Conservation (phyloP, 2,113 vertebrate genomes). For the Elephas maximus region DNA sequence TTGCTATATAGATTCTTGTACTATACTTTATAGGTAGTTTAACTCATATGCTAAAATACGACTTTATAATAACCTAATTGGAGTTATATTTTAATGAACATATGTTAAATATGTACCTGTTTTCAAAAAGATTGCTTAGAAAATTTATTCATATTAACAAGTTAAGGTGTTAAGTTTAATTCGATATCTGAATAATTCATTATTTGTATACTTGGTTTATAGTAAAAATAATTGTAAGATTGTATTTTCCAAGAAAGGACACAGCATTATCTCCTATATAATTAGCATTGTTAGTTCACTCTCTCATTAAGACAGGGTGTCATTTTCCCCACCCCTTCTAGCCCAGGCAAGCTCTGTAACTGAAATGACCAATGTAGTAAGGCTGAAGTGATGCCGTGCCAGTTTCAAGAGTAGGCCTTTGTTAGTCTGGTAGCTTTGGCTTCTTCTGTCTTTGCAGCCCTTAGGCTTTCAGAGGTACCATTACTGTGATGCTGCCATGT, state of each 20-base stretch:
- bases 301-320: background rate
- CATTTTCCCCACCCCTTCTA: background rate
- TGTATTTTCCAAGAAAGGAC: no score
- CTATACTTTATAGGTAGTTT: background rate
- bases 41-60: slow-evolving; percentile 26
- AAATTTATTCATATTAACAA: background rate
- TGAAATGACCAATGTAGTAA: background rate
- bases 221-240: no score
- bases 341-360: background rate
- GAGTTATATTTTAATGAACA: background rate
- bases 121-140: background rate
- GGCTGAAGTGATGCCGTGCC: background rate
- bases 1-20: background rate
- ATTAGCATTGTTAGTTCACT: background rate
- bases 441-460: background rate
- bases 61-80: background rate
- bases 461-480: background rate
- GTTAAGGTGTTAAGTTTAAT: background rate
- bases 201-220: no score
- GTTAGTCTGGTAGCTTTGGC: background rate
- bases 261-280: background rate
- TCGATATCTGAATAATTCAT: no score
- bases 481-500: background rate
- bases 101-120: background rate
- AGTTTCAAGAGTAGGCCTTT: background rate